phyloP scores from a whole-genome alignment of 2,888 invertebrate genomes.

The Gisinianus flammeolus region DNA sequence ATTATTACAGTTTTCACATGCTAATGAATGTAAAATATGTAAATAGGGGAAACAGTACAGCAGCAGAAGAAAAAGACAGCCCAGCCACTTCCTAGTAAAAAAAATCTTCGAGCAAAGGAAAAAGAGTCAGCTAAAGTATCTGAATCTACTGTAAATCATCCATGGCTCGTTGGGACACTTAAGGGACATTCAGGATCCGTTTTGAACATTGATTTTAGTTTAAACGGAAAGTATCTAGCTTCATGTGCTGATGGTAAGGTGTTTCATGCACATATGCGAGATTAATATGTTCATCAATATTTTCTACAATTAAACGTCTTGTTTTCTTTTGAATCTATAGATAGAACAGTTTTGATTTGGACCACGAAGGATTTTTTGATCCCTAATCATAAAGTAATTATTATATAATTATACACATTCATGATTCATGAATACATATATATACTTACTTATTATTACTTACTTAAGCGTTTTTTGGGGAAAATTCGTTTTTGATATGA shows the following conservation, averaged over 20 bases:
- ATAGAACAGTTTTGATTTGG: constrained; percentile 84
- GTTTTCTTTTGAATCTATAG: constrained; percentile 65
- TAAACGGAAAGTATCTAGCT: constrained; percentile 84
- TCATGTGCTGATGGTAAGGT: constrained; percentile 81
- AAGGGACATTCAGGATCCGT: constrained; percentile 82
- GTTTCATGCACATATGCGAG: background rate
- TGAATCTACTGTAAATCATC: constrained; percentile 69
- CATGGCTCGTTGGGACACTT: constrained; percentile 79
- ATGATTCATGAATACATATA: too few relatives aligned
- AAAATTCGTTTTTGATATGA: too few relatives aligned
- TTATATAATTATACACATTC: too few relatives aligned
- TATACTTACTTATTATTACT: too few relatives aligned
- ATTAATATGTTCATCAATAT: background rate
- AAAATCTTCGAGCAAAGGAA: constrained; percentile 6
- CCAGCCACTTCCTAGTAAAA: constrained; percentile 5
- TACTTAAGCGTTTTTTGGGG: too few relatives aligned
- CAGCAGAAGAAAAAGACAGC: constrained; percentile 29
- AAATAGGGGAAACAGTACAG: background rate
- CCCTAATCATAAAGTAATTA: constrained; percentile 75
- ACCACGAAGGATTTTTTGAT: constrained; percentile 75
- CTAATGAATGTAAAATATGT: background rate
- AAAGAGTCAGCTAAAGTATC: constrained; percentile 9
- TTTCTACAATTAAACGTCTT: background rate
- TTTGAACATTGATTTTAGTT: constrained; percentile 78
- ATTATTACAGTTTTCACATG: background rate